phyloP scores from a whole-genome alignment of 2,113 vertebrate genomes.

The Ammospiza nelsoni region DNA sequence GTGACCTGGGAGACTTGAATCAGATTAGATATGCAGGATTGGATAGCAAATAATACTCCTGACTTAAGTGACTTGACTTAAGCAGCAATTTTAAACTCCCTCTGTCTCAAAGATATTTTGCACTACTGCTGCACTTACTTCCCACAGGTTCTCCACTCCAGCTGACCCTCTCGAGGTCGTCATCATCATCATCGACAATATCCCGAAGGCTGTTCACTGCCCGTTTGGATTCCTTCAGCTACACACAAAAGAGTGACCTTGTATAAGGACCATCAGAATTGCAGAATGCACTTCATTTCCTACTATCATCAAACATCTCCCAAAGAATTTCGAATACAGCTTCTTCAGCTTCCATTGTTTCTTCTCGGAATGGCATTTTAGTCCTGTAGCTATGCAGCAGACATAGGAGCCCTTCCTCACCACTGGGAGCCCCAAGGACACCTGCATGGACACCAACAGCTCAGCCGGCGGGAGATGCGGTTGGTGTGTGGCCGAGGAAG shows the following conservation, averaged over 20 bases:
- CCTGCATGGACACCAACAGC: neutral
- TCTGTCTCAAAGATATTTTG: neutral
- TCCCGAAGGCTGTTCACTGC: conserved; percentile 89
- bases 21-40: neutral
- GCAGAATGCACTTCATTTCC: neutral
- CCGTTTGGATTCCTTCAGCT: conserved; percentile 92
- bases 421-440: neutral
- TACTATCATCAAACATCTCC: neutral
- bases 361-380: neutral
- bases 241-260: neutral
- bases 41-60: neutral
- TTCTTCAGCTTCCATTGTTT: neutral
- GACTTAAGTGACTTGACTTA: neutral
- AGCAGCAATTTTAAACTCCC: neutral
- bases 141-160: conserved; percentile 96
- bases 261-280: neutral
- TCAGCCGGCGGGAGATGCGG: neutral
- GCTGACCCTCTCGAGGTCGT: conserved; percentile 90
- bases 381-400: neutral
- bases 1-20: neutral
- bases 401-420: too few relatives aligned
- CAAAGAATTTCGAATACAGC: neutral
- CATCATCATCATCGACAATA: conserved; percentile 86
- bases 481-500: fast-evolving
- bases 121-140: conserved; percentile 80